Evolutionary conservation across 2,888 invertebrate genomes (phyloP), one percentile per base, ranked within the genome.

Genomic region (Epicampocera succincta): DNA sequence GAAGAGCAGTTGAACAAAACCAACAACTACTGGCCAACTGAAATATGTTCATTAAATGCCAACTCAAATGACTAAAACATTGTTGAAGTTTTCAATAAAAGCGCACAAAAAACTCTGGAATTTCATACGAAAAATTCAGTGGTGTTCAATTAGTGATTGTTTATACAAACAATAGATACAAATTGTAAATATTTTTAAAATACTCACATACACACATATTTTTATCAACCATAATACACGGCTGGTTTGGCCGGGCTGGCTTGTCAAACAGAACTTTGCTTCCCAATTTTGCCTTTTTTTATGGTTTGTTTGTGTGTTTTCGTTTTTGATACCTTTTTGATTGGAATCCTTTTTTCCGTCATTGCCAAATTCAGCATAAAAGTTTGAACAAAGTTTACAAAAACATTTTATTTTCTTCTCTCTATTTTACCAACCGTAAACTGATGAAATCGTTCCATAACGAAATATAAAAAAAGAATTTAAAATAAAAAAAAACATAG

Each of bases 311-410:
- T 15, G 3, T n/a, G 3, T 4, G 17, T n/a, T 25, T 11, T 71
- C 42, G 12, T 71, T 46, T 44, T 38, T 21, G 52, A 1, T 58
- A 33, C 25, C 29, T 11, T 42, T 56, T 69, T 56, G 40, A 61
- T 54, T 68, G 38, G 19, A 17, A 56, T 63, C 19, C 48, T 42
- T 52, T n/a, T 58, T 68, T 75, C 9, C 33, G 25, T 71, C 74
- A 80, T 52, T 80, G 80, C 63, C 50, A 74, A 74, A 74, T 44
- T 69, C 58, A 56, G 74, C 71, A 66, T 66, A 76, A 76, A 66
- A n/a, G n/a, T n/a, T 61, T 50, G 42, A 68, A 76, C 12, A 71
- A 33, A 33, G 58, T 72, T 78, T 33, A 56, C 40, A 63, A 71
- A 61, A 58, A 63, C 33, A 42, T 19, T 63, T 44, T 19, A 44